Percentiles rank a stretch among this genome's conserved stretches.
phyloP scores from a whole-genome alignment of 2,113 vertebrate genomes.

The human region DNA sequence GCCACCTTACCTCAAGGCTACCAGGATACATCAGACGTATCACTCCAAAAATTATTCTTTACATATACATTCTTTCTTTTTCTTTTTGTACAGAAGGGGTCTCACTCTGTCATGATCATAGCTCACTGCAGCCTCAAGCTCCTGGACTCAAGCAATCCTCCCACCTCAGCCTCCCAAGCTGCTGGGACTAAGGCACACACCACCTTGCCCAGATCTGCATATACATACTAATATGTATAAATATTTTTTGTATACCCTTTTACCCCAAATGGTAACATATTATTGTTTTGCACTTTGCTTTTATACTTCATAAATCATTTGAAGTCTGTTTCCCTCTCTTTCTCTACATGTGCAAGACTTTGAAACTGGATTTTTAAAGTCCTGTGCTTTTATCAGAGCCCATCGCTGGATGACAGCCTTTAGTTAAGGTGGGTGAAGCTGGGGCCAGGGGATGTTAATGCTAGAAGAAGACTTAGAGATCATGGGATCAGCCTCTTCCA shows the following conservation, averaged over 20 bases:
- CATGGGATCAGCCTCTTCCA: not conserved
- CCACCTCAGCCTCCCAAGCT: too few relatives aligned
- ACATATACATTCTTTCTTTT: too few relatives aligned
- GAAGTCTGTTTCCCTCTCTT: not conserved
- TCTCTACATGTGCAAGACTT: not conserved
- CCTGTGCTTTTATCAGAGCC: not conserved
- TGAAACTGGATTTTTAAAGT: not conserved
- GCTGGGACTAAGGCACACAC: too few relatives aligned
- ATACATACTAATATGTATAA: not conserved
- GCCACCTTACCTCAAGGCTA: not conserved
- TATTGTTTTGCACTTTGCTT: not conserved
- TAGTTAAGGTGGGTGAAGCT: not conserved
- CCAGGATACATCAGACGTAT: not conserved
- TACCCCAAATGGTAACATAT: too few relatives aligned
- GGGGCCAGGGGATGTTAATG: rapidly evolving
- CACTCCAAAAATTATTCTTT: not conserved
- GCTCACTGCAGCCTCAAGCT: too few relatives aligned
- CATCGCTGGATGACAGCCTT: rapidly evolving
- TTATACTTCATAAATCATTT: not conserved
- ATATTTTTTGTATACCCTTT: not conserved
- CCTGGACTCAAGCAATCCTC: too few relatives aligned
- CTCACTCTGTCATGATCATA: too few relatives aligned
- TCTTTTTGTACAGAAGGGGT: too few relatives aligned
- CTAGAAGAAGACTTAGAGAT: not conserved
- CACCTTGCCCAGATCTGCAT: too few relatives aligned